Evolutionary conservation across 2,888 invertebrate genomes (phyloP), one percentile per base, ranked within the genome.

Genomic region (Mesochorus sp.): DNA sequence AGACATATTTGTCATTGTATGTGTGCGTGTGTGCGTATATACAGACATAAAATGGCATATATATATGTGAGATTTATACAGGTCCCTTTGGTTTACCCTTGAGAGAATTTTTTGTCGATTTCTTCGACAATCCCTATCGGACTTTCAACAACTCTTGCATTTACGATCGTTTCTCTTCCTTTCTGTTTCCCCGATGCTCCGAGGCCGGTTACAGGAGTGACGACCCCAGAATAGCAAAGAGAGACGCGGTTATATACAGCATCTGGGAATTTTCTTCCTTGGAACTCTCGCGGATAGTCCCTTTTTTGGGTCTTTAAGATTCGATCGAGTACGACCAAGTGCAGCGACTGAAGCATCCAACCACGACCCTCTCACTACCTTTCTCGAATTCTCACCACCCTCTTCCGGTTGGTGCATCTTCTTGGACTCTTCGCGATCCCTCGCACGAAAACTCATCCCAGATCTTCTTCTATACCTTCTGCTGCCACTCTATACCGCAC

Each of bases 141-240:
- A 86, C 86, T 87, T 86, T 87, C 85, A 85, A 85, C 84, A 86
- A 85, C 80, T 79, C 85, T 73, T 76, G 62, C 83, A 81, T 85
- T 84, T 82, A 80, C 82, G 81, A 82, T 79, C 17, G 8, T 21
- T 8, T 42, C 42, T 12, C 42, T 14, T 28, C 14, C 24, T 21
- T 24, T 55, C 6, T 55, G 55, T 68, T 14, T 57, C 57, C 21
- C 62, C 75, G n/a, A n/a, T n/a, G n/a, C 79, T 68, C 76, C 64
- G n/a, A n/a, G n/a, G n/a, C 70, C 49, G 59, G 61, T 44, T 59
- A 66, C 49, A 47, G 31, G 31, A 74, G 59, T 42, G 73, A 66
- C 57, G 49, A 74, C 17, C 19, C 24, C 26, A 39, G 51, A 31
- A 49, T 24, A 68, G 53, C 61, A 39, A 19, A 42, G 26, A 31